Conservation (phyloP, 2,888 invertebrate species). For the Drosophila setosimentum region DNA sequence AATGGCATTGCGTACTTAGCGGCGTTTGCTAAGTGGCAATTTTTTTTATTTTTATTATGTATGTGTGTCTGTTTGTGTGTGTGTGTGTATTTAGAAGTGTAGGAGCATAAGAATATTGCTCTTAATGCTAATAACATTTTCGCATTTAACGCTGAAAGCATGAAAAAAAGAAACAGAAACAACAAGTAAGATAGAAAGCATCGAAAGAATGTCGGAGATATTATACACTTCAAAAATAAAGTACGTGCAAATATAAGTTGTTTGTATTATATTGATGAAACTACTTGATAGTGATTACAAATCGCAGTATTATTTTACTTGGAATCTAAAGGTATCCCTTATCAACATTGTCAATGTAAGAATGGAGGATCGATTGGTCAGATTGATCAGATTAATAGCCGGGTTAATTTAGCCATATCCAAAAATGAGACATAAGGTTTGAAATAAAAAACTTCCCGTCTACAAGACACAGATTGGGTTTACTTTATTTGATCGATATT, state of each 20-base stretch:
- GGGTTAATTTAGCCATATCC: background rate
- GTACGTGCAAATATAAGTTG: background rate
- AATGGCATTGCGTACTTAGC: slow-evolving; percentile 65
- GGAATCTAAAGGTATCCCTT: background rate
- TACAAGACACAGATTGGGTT: background rate
- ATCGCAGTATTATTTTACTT: rapidly evolving
- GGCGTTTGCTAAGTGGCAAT: slow-evolving; percentile 31
- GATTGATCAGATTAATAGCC: background rate
- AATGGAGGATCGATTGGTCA: background rate
- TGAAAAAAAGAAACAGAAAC: slow-evolving; percentile 6
- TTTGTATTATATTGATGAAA: background rate
- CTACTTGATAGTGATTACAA: background rate
- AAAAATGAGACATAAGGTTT: background rate
- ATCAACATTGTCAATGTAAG: background rate
- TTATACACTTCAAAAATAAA: background rate
- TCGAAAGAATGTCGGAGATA: background rate
- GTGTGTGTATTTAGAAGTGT: slow-evolving; percentile 6
- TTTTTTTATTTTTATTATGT: background rate
- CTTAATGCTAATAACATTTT: slow-evolving; percentile 69
- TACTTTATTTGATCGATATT: background rate
- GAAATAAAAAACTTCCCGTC: background rate
- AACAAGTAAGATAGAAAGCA: background rate
- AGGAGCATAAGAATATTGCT: slow-evolving; percentile 27
- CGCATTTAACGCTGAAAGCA: slow-evolving; percentile 52
- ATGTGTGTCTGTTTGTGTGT: slow-evolving; percentile 3